phyloP scores from a whole-genome alignment of 1,140 invertebrate genomes.

The Drepana arcuata region DNA sequence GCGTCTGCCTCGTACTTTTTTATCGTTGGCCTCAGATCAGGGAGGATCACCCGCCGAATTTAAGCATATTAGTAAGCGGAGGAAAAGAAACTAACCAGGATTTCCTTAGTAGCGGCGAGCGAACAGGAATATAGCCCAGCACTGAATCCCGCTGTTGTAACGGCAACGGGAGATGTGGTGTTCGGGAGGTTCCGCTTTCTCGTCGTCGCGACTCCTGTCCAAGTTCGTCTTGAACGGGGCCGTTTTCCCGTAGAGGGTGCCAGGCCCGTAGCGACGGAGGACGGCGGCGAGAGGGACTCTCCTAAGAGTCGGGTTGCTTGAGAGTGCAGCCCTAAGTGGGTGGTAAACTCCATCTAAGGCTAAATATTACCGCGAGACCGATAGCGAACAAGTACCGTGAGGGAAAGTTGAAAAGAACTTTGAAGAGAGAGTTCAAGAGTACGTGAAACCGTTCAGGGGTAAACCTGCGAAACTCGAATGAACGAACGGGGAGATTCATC shows the following conservation, averaged over 20 bases:
- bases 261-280: constrained; percentile 76
- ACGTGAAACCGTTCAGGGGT: constrained; percentile 85
- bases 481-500: constrained; percentile 73
- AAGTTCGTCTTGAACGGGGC: constrained; percentile 81
- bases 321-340: constrained; percentile 87
- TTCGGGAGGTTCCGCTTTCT: constrained; percentile 71
- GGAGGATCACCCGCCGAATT: constrained; percentile 84
- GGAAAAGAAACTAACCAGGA: constrained; percentile 94
- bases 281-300: constrained; percentile 71
- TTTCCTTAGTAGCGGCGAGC: constrained; percentile 90
- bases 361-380: constrained; percentile 88
- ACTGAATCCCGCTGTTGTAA: constrained; percentile 59
- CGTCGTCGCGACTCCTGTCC: constrained; percentile 60
- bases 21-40: constrained; percentile 79
- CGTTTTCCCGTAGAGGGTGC: constrained; percentile 79
- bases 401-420: constrained; percentile 93
- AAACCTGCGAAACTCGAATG: constrained; percentile 77
- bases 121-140: constrained; percentile 86
- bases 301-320: constrained; percentile 88
- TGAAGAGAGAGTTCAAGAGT: constrained; percentile 92
- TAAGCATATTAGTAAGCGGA: constrained; percentile 93
- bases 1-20: too few species aligned
- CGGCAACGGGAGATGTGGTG: constrained; percentile 77
- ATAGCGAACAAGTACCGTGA: constrained; percentile 94
- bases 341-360: constrained; percentile 90